Evolutionary conservation across 2,113 vertebrate species (phyloP), one percentile per base, ranked within the genome.

Genomic region (western clawed frog (Xenopus tropicalis)): DNA sequence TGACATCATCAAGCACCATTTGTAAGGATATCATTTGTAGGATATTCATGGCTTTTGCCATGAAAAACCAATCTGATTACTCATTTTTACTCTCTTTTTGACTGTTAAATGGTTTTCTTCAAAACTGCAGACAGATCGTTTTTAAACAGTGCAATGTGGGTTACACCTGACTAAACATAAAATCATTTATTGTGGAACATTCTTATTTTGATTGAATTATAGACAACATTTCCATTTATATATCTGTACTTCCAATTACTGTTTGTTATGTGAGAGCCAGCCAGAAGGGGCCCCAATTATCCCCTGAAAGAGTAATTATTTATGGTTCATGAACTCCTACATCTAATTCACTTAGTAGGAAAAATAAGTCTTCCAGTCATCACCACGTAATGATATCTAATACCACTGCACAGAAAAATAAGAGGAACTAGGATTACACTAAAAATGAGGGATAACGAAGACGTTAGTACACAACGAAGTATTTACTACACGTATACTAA

Each of bases 211-310:
- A 62, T 69, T 75, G 46, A 61, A 61, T 75, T 61, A 52, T 14
- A 46, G 37, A n/a, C 56, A 67, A 24, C 23, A 74, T 59, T 75
- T 57, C 65, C 17, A 69, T 74, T 67, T 66, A 66, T 67, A 61
- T 74, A 16, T 67, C 57, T 68, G 72, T 62, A 62, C 65, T 57
- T 54, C 43, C 72, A 75, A 74, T 75, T 75, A 75, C 44, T 62
- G 72, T 57, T 74, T 74, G 72, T 62, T 57, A 75, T 75, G 25
- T 75, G 46, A 69, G 57, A 75, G n/a, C 16, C 57, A 61, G 65
- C 65, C 72, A 69, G 65, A 75, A 75, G 72, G 72, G 72, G 22
- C 72, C 46, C 68, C 64, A 48, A 74, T 75, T 75, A 75, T 62
- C 23, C 44, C 29, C 10, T 61, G 44, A 43, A 69, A 52, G 43